Conservation (phyloP, 2,797 vertebrate genomes). For the Poeciliopsis gracilis region DNA sequence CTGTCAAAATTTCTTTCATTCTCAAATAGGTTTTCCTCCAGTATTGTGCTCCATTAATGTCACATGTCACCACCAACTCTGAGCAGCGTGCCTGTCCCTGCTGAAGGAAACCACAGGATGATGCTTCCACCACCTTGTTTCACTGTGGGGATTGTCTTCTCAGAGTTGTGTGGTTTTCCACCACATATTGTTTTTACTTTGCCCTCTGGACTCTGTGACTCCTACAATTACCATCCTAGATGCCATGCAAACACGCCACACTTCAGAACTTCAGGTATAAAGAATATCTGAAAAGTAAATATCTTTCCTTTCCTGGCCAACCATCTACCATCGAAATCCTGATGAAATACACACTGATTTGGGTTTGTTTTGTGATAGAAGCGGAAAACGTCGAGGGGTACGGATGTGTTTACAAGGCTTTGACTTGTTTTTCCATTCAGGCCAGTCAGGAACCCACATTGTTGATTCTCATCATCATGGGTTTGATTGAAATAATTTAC, state of each 20-base stretch:
- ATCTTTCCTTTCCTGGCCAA: neutral
- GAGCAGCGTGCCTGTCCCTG: too few species aligned
- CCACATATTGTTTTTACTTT: too few species aligned
- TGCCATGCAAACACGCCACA: neutral
- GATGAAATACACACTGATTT: neutral
- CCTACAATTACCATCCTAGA: neutral
- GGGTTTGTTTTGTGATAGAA: neutral
- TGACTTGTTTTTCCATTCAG: constrained; percentile 1
- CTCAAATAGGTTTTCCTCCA: neutral
- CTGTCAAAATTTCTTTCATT: neutral
- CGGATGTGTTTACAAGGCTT: neutral
- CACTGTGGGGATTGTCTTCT: too few species aligned
- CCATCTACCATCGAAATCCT: neutral
- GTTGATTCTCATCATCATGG: constrained; percentile 5
- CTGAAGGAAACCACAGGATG: too few species aligned
- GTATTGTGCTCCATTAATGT: too few species aligned
- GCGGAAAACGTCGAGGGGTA: neutral
- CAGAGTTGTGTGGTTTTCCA: too few species aligned
- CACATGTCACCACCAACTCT: too few species aligned
- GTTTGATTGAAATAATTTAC: constrained; percentile 40
- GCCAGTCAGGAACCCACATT: neutral
- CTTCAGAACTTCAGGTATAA: neutral
- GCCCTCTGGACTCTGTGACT: neutral
- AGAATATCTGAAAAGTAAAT: neutral
- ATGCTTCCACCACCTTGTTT: too few species aligned